Evolutionary conservation across 2,888 invertebrate species (phyloP).

Genomic region (Platycheirus rosarum): DNA sequence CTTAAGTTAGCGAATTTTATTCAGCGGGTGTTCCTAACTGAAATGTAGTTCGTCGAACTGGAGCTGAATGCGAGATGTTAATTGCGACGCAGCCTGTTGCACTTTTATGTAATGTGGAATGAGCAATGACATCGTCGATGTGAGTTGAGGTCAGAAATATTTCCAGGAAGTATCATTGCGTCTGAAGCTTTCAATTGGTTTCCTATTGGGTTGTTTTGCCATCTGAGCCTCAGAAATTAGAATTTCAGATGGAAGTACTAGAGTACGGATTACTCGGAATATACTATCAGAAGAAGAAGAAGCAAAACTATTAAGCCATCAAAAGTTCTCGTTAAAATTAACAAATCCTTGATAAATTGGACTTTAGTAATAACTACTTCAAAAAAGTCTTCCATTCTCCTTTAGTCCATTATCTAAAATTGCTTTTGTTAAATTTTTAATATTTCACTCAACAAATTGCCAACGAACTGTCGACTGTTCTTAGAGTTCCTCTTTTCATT

Average conservation of each 20-base stretch:
- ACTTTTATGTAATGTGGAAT: slow-evolving; percentile 3
- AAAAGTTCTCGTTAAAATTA: too few relatives aligned
- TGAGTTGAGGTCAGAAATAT: slow-evolving; percentile 28
- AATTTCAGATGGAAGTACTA: background rate
- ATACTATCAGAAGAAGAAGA: too few relatives aligned
- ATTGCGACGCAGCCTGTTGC: slow-evolving; percentile 39
- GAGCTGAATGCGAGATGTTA: slow-evolving; percentile 46
- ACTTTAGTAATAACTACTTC: too few relatives aligned
- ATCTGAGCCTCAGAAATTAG: background rate
- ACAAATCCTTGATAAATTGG: too few relatives aligned
- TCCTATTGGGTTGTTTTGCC: slow-evolving; percentile 10
- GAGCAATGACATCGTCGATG: slow-evolving; percentile 8
- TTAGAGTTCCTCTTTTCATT: too few relatives aligned
- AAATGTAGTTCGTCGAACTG: slow-evolving; percentile 69
- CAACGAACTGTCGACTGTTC: too few relatives aligned
- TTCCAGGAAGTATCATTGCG: slow-evolving; percentile 28
- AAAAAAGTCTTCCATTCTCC: too few relatives aligned
- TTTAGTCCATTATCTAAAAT: too few relatives aligned
- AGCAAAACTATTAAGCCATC: too few relatives aligned
- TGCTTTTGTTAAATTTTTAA: too few relatives aligned
- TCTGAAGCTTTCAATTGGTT: slow-evolving; percentile 13
- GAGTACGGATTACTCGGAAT: too few relatives aligned
- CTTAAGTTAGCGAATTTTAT: slow-evolving; percentile 47
- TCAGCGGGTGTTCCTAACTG: slow-evolving; percentile 38
- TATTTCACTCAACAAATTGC: too few relatives aligned